phyloP scores from a whole-genome alignment of 2,888 invertebrate genomes.

The Sarcophaga variegata region DNA sequence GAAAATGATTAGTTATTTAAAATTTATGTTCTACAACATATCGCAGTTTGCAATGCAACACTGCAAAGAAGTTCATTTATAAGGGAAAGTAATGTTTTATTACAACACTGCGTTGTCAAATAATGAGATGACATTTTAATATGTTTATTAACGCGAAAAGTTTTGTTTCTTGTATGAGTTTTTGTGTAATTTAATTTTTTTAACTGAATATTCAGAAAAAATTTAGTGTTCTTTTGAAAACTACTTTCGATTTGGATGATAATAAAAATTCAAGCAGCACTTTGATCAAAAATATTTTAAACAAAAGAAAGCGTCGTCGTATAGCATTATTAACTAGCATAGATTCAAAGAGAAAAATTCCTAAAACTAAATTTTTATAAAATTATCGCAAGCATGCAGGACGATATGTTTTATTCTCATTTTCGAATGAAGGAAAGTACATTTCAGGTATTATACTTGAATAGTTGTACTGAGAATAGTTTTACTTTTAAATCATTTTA shows the following conservation, averaged over 20 bases:
- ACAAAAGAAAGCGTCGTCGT: slow-evolving; percentile 42
- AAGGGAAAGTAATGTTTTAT: slow-evolving; percentile 17
- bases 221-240: slow-evolving; percentile 35
- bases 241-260: slow-evolving; percentile 18
- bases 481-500: no score
- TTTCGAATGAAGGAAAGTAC: slow-evolving; percentile 45
- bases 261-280: background rate
- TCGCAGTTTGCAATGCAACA: background rate
- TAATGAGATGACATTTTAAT: slow-evolving; percentile 22
- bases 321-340: slow-evolving; percentile 12
- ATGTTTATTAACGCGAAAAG: slow-evolving; percentile 42
- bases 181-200: background rate
- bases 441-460: slow-evolving; percentile 9
- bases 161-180: slow-evolving; percentile 3
- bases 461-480: background rate
- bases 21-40: no score
- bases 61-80: slow-evolving; percentile 11
- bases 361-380: slow-evolving; percentile 40
- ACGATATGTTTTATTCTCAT: slow-evolving; percentile 40
- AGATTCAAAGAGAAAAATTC: slow-evolving; percentile 26
- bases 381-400: slow-evolving; percentile 34
- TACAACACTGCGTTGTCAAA: background rate
- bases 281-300: slow-evolving; percentile 38
- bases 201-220: slow-evolving; percentile 35
- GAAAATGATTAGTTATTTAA: no score